These are phyloP conservation scores for Scrobipalpa atriplicella DNA, from an alignment of 2,888 invertebrate genomes.

Conservation along the genomic window DNA sequence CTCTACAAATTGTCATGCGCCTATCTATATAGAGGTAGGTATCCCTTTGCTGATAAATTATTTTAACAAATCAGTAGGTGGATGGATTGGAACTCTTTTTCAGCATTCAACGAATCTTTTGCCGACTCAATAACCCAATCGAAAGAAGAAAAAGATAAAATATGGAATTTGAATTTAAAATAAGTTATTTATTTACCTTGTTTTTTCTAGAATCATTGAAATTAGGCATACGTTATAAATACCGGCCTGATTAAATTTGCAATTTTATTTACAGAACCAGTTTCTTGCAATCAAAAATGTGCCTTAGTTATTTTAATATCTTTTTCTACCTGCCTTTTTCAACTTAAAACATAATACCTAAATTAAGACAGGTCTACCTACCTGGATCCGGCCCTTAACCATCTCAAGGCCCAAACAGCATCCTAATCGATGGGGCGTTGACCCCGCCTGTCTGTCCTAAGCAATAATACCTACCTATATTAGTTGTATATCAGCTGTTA, in stretches of 20 bases:
- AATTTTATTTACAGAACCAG: not conserved
- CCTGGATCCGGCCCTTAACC: conserved; percentile 44
- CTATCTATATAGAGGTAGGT: too few species aligned
- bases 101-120: too few species aligned
- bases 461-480: conserved; percentile 45
- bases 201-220: too few species aligned
- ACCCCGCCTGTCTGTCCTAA: conserved; percentile 59
- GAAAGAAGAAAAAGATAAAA: too few species aligned
- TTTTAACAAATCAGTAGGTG: too few species aligned
- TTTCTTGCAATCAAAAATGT: not conserved
- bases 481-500: conserved; percentile 17
- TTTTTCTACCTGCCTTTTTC: conserved; percentile 13
- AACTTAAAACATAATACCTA: not conserved
- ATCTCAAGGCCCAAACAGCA: conserved; percentile 60
- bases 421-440: conserved; percentile 67
- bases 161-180: too few species aligned
- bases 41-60: too few species aligned
- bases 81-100: too few species aligned
- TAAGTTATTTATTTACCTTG: too few species aligned
- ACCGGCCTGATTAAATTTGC: not conserved
- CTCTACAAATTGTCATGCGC: too few species aligned
- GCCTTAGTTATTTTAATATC: not conserved
- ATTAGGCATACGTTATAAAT: too few species aligned
- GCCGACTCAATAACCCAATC: too few species aligned
- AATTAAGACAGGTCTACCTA: not conserved